Conservation (phyloP, 2,797 vertebrate genomes). For the Hybognathus amarus region DNA sequence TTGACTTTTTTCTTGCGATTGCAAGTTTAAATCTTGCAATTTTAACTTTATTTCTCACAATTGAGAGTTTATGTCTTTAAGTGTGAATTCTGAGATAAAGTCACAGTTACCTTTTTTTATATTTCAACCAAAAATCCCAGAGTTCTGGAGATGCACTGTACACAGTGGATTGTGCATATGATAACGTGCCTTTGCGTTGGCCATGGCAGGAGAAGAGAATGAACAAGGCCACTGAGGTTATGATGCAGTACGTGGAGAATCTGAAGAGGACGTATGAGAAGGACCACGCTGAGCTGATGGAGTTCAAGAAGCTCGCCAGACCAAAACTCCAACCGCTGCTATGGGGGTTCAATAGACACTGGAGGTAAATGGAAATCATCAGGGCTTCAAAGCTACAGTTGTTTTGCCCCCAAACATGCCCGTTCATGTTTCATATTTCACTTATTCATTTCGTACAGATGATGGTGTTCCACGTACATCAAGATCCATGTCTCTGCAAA, state of each 20-base stretch:
- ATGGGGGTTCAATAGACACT: constrained; percentile 84
- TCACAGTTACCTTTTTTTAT: background rate
- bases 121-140: background rate
- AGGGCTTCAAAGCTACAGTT: background rate
- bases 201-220: constrained; percentile 91
- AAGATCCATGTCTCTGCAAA: constrained; percentile 94
- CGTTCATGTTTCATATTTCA: constrained; percentile 41
- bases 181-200: constrained; percentile 12
- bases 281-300: constrained; percentile 95
- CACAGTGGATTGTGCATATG: background rate
- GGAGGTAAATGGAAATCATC: constrained; percentile 70
- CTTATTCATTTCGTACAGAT: constrained; percentile 75
- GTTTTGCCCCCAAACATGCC: background rate
- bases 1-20: background rate
- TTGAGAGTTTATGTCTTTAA: too few species aligned
- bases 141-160: background rate
- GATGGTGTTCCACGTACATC: constrained; percentile 91
- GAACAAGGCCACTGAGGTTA: constrained; percentile 97
- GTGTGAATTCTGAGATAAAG: background rate
- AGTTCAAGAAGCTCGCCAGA: constrained; percentile 98
- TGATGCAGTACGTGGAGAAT: constrained; percentile 99
- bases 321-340: constrained; percentile 95
- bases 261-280: constrained; percentile 98
- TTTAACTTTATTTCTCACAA: too few species aligned
- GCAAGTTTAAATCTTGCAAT: background rate